These are phyloP conservation scores for Ephialtes manifestator DNA, from an alignment of 2,888 invertebrate genomes.

Conservation along the genomic window DNA sequence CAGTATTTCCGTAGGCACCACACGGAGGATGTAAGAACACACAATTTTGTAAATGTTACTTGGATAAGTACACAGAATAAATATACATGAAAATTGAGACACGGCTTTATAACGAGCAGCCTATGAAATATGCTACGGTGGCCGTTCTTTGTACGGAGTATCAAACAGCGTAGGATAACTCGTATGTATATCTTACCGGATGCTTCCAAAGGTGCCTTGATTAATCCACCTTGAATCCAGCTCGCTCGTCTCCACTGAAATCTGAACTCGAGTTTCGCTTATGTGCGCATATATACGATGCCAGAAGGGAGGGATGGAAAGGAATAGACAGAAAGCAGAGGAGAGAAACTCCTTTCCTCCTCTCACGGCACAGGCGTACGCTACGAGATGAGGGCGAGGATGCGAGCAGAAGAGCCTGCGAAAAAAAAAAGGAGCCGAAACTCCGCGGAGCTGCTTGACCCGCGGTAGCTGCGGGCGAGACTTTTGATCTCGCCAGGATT, in stretches of 20 bases:
- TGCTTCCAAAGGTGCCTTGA: slow-evolving; percentile 45
- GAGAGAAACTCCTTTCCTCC: slow-evolving; percentile 53
- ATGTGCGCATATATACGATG: slow-evolving; percentile 41
- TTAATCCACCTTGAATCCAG: slow-evolving; percentile 53
- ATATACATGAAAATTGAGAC: background rate
- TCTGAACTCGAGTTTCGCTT: slow-evolving; percentile 26
- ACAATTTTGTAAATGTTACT: background rate
- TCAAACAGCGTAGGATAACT: slow-evolving; percentile 39
- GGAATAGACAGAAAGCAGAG: slow-evolving; percentile 31
- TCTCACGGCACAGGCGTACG: slow-evolving; percentile 45
- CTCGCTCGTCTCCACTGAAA: slow-evolving; percentile 22
- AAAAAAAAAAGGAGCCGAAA: slow-evolving; percentile 40
- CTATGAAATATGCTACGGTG: slow-evolving; percentile 2
- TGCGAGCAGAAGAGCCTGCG: slow-evolving; percentile 18
- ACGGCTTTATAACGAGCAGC: background rate
- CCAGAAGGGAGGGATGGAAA: slow-evolving; percentile 54
- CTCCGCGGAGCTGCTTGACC: slow-evolving; percentile 69
- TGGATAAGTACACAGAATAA: background rate
- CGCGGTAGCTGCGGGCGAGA: slow-evolving; percentile 71
- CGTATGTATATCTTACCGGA: slow-evolving; percentile 28
- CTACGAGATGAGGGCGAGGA: slow-evolving; percentile 42
- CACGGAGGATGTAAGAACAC: background rate
- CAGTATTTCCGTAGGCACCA: too few relatives aligned
- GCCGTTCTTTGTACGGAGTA: slow-evolving; percentile 19
- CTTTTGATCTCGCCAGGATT: slow-evolving; percentile 77